Evolutionary conservation across 2,113 vertebrate genomes (phyloP), one percentile per base, ranked within the genome.

Genomic region (Kryptolebias marmoratus): DNA sequence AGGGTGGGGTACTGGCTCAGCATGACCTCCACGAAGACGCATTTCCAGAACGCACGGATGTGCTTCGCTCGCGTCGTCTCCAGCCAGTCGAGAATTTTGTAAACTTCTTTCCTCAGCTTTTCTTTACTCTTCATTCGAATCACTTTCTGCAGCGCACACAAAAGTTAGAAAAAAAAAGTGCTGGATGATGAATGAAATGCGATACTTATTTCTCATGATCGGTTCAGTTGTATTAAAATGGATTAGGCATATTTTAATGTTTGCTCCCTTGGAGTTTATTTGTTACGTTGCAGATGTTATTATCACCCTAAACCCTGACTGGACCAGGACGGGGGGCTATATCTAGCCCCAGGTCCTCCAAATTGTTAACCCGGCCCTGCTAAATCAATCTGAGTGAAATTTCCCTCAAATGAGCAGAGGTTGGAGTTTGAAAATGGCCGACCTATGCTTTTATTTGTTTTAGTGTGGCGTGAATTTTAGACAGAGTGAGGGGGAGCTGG

Each of bases 21-120:
- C 28, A 93, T 84, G 54, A 72, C 69, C 0, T 93, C 90, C 30
- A 71, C 53, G 31, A 94, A 93, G 49, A 88, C 79, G 42, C 87
- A 92, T 0, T 0, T 57, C 92, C 92, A 94, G 77, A 94, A 94
- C 2, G 4, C 0, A 3, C 1, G 14, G 52, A 94, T 83, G 31
- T 36, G 1, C 11, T 85, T 0, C 0, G 89, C 16, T 0, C 0
- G 65, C 2, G 90, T 11, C 0, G 0, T 62, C 81, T 93, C 93
- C 10, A 94, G 9, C 71, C 68, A 75, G 45, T 94, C 86, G 72
- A 94, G 72, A 16, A 91, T 0, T 0, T 72, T 68, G 66, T 94
- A 94, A 4, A 93, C 11, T 13, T 48, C 75, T 6, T 11, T 67
- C 49, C 47, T 60, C 0, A 18, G 54, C 15, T 22, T 78, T 3